Conservation (phyloP, 2,888 invertebrate genomes). For the Antheraea yamamai region DNA sequence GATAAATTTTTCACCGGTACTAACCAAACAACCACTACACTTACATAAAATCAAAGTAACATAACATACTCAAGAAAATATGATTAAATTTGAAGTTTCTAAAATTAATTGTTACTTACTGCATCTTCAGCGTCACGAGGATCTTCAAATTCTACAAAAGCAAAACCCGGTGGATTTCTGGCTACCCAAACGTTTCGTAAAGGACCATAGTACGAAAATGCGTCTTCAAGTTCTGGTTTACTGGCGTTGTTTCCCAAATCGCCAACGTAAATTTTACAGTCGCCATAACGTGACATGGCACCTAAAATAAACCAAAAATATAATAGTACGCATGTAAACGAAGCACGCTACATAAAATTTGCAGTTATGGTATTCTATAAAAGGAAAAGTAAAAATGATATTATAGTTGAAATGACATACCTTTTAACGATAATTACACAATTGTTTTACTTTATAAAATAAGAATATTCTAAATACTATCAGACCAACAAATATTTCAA, state of each 20-base stretch:
- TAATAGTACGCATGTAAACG: background rate
- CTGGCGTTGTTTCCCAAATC: conserved; percentile 95
- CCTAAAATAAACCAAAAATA: conserved; percentile 17
- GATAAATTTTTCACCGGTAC: background rate
- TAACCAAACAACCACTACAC: background rate
- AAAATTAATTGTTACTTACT: conserved; percentile 65
- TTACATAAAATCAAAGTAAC: background rate
- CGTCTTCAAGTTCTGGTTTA: conserved; percentile 96
- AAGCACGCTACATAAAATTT: background rate
- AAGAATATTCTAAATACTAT: background rate
- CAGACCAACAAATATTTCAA: background rate
- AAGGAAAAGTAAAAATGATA: background rate
- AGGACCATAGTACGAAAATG: conserved; percentile 95
- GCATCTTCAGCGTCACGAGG: conserved; percentile 96
- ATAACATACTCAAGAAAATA: background rate
- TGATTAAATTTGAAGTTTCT: background rate
- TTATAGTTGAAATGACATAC: background rate
- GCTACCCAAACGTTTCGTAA: conserved; percentile 99
- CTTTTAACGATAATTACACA: background rate
- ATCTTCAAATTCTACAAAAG: conserved; percentile 97
- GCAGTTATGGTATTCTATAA: background rate
- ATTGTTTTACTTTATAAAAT: background rate
- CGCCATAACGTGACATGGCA: conserved; percentile 90
- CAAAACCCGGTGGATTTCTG: conserved; percentile 96
- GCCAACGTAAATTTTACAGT: conserved; percentile 98